Base-by-base conservation (phyloP, 2,113 vertebrate genomes). In the Paramormyrops kingsleyae region DNA sequence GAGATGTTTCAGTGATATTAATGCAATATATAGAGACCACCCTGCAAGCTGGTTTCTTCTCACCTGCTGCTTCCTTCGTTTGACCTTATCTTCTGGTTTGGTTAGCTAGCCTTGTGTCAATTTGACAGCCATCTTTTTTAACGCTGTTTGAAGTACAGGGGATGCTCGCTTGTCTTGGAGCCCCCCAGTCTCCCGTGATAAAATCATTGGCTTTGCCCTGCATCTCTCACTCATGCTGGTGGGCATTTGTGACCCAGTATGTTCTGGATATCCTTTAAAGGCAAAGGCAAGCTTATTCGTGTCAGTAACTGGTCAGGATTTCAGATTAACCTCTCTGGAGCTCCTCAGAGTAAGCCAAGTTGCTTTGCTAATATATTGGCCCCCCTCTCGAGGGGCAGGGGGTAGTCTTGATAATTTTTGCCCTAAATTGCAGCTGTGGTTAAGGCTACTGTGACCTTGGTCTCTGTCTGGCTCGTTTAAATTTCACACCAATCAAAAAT, bases 271-370 rank as follows among this genome's bases (percentile, higher is more conserved):
- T 66, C n/a, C n/a, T 66, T 39, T 77, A 19, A 77, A 39, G 4
- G 70, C 31, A 19, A 77, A 39, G 4, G 70, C 31, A 84, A 12
- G 24, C 44, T 21, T 84, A 21, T 95, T 92, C 95, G 92, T 96
- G 94, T 92, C 95, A 77, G 31, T 7, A 77, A 19, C 93, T 89
- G 93, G 94, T 92, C 92, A 96, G 96, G 95, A 90, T 96, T 96
- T 95, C 95, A 96, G 94, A 95, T 96, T 94, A 96, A 96, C 95
- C 95, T 96, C 92, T 95, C 95, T 93, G 95, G 95, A 96, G 93
- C 94, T 90, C 94, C 94, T 91, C 95, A 95, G 95, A 96, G 95
- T 96, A 96, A 96, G 95, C 92, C 90, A 92, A 92, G 46, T 94
- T 91, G 80, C 93, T 93, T 91, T 94, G 92, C 91, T 92, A 93